These are phyloP conservation scores for Rhinoraja longicauda DNA, from an alignment of 2,797 vertebrate genomes.

Conservation along the genomic window DNA sequence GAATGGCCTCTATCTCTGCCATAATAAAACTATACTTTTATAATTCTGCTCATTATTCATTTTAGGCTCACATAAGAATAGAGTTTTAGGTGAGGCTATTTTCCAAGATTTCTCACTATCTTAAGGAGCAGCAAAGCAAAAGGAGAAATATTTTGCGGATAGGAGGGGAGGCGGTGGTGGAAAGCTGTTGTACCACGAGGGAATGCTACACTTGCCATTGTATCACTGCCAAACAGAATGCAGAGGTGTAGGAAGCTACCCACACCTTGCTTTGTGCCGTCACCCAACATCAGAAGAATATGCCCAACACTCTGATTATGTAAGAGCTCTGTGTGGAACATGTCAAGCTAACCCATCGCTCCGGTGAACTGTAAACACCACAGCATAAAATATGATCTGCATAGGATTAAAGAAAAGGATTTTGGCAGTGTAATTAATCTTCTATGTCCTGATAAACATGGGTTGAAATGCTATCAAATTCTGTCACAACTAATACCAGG, in stretches of 20 bases:
- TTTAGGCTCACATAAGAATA: background rate
- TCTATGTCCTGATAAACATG: background rate
- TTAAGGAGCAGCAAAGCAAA: too few species aligned
- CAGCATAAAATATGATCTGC: conserved; percentile 10
- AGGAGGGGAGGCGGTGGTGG: background rate
- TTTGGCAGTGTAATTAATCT: conserved; percentile 27
- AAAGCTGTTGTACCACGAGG: too few species aligned
- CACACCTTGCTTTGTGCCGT: background rate
- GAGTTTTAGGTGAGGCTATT: background rate
- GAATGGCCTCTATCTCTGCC: too few species aligned
- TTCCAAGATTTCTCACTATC: too few species aligned
- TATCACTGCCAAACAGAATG: background rate
- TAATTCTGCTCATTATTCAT: background rate
- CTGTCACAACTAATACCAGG: conserved; percentile 18
- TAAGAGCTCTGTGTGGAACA: background rate
- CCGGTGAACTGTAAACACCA: conserved; percentile 13
- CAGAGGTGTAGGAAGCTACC: background rate
- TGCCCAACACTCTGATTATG: background rate
- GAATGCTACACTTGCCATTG: background rate
- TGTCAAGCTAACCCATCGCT: background rate
- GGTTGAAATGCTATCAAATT: conserved; percentile 25
- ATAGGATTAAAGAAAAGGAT: conserved; percentile 2
- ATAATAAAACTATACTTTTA: too few species aligned
- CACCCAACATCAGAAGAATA: background rate
- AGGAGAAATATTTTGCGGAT: background rate